Percentiles rank a stretch among this genome's conserved stretches.
phyloP scores from a whole-genome alignment of 2,113 vertebrate species.

The Menidia beryllina region DNA sequence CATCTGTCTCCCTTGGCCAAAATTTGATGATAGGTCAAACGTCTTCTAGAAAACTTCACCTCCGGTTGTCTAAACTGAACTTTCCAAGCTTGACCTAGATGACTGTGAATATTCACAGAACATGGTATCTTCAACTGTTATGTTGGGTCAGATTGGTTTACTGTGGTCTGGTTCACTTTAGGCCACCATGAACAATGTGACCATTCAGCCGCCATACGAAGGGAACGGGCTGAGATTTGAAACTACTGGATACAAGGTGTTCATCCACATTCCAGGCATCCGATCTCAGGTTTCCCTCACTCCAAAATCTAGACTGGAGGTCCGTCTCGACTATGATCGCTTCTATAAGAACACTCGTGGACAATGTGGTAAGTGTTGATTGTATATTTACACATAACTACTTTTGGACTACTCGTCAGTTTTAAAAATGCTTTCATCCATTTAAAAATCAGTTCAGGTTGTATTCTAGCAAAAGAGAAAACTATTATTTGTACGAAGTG shows the following conservation, averaged over 20 bases:
- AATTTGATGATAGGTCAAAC: no score
- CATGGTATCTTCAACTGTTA: not conserved
- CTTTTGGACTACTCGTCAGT: no score
- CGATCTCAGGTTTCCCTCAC: constrained; percentile 70
- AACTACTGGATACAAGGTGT: constrained; percentile 49
- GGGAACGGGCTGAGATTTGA: constrained; percentile 69
- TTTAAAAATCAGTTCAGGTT: no score
- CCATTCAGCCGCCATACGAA: constrained; percentile 65
- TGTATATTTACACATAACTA: not conserved
- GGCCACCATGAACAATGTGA: constrained; percentile 67
- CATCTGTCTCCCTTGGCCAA: no score
- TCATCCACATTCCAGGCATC: constrained; percentile 68
- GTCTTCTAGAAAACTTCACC: no score
- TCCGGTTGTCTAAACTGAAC: no score
- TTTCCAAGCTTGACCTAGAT: no score
- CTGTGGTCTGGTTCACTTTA: constrained; percentile 38
- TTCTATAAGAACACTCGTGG: constrained; percentile 80
- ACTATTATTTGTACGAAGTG: no score
- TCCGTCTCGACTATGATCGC: constrained; percentile 74
- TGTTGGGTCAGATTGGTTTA: not conserved
- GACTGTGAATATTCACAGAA: no score
- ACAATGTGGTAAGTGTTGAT: constrained; percentile 78
- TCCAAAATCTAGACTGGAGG: constrained; percentile 35
- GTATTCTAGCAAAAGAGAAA: no score
- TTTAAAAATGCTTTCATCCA: no score